Percentiles rank a stretch among this genome's conserved stretches.
These are phyloP conservation scores for Polypterus bichir DNA, from an alignment of 2,113 vertebrate genomes.

Conservation along the genomic window DNA sequence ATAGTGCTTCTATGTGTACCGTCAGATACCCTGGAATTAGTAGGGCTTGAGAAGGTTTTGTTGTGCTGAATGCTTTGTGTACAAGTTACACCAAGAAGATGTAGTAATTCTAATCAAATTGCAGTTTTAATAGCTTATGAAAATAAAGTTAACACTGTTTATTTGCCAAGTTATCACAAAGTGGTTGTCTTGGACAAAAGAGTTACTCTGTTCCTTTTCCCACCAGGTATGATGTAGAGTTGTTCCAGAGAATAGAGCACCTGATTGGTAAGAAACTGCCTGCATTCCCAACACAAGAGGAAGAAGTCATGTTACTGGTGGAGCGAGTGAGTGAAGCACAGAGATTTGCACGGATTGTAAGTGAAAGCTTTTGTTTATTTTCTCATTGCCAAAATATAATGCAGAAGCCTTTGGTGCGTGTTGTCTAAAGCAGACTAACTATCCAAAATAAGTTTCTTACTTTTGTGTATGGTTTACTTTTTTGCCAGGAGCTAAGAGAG, in stretches of 20 bases:
- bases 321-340: constrained; percentile 90
- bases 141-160: no score
- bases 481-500: constrained; percentile 75
- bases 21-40: no score
- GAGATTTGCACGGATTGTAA: constrained; percentile 78
- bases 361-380: constrained; percentile 13
- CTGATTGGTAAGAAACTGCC: constrained; percentile 94
- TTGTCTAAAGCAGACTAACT: constrained; percentile 1
- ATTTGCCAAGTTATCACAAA: no score
- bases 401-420: not conserved
- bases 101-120: no score
- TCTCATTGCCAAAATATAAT: not conserved
- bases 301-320: constrained; percentile 94
- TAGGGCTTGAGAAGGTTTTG: no score
- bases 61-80: no score
- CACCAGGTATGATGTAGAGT: constrained; percentile 85
- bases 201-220: constrained; percentile 18
- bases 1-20: no score
- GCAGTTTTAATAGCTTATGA: no score
- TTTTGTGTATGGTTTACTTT: constrained; percentile 9
- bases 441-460: not conserved
- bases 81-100: no score
- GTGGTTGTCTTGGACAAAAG: not conserved
- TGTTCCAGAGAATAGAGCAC: constrained; percentile 91
- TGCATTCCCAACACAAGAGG: constrained; percentile 84